These are phyloP conservation scores for Scelioninae gen. 1 DNA, from an alignment of 2,888 invertebrate species.

Conservation along the genomic window DNA sequence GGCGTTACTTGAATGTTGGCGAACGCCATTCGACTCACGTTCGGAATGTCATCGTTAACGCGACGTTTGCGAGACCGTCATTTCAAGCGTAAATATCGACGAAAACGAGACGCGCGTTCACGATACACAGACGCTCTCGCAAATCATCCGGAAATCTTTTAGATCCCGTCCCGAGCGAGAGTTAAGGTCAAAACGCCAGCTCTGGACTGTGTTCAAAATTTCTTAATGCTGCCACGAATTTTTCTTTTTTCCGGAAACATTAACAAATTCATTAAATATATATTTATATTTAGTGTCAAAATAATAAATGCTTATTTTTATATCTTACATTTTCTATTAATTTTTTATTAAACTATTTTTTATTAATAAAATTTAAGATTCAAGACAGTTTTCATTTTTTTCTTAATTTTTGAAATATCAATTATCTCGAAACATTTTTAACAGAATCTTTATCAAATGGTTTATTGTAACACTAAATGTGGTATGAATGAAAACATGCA, in stretches of 20 bases:
- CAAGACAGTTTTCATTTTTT: too few species aligned
- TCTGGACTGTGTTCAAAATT: not conserved
- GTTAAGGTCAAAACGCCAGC: constrained; percentile 25
- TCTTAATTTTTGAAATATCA: too few species aligned
- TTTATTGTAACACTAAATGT: too few species aligned
- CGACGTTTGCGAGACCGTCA: constrained; percentile 63
- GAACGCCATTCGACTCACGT: constrained; percentile 59
- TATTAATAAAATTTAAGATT: too few species aligned
- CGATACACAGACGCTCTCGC: constrained; percentile 49
- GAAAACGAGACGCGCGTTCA: constrained; percentile 60
- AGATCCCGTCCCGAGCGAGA: constrained; percentile 18
- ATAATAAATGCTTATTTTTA: too few species aligned
- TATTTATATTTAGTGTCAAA: too few species aligned
- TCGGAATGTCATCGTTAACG: constrained; percentile 65
- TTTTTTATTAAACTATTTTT: too few species aligned
- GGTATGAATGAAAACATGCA: too few species aligned
- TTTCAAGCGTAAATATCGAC: constrained; percentile 66
- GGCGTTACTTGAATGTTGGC: constrained; percentile 34
- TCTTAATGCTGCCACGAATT: not conserved
- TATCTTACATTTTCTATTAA: too few species aligned
- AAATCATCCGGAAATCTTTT: constrained; percentile 64
- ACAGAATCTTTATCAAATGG: too few species aligned
- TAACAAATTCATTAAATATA: too few species aligned
- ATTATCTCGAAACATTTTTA: too few species aligned
- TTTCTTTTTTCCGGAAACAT: not conserved